A percentile compares a stretch with the other conserved stretches of the same genome.
Conservation (phyloP, 2,797 vertebrate genomes). For the Platalea minor region DNA sequence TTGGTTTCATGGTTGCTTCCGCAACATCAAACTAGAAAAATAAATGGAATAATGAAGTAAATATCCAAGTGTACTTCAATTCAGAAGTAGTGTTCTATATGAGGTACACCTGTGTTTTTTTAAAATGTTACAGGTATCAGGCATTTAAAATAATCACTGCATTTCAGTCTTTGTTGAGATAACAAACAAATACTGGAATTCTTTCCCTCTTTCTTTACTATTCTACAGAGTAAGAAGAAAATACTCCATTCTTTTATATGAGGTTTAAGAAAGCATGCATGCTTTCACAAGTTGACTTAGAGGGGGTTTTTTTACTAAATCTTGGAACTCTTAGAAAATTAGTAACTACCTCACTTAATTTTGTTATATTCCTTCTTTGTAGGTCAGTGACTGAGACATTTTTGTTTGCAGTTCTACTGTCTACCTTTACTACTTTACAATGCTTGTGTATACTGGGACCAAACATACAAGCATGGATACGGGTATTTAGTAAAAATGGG, state of each 20-base stretch:
- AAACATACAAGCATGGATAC: slow-evolving; percentile 91
- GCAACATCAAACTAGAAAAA: not conserved
- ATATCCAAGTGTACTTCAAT: not conserved
- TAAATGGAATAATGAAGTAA: not conserved
- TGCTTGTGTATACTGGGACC: slow-evolving; percentile 94
- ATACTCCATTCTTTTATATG: not conserved
- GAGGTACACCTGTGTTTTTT: not conserved
- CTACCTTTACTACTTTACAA: slow-evolving; percentile 89
- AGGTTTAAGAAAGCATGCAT: not conserved
- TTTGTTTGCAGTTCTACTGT: slow-evolving; percentile 87
- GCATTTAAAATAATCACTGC: not conserved
- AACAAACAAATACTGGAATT: not conserved
- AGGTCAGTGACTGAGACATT: slow-evolving; percentile 92
- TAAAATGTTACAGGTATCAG: not conserved
- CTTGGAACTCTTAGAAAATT: not conserved
- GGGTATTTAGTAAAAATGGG: slow-evolving; percentile 96
- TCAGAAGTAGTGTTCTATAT: not conserved
- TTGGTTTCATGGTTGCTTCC: not conserved
- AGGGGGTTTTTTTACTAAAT: not conserved
- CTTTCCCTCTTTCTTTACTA: not conserved
- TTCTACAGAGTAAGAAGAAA: not conserved
- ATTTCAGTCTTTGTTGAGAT: not conserved
- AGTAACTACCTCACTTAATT: not conserved
- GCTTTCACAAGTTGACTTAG: not conserved
- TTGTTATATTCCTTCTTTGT: slow-evolving; percentile 12